phyloP scores from a whole-genome alignment of 2,888 invertebrate genomes.

The Globia sparganii region DNA sequence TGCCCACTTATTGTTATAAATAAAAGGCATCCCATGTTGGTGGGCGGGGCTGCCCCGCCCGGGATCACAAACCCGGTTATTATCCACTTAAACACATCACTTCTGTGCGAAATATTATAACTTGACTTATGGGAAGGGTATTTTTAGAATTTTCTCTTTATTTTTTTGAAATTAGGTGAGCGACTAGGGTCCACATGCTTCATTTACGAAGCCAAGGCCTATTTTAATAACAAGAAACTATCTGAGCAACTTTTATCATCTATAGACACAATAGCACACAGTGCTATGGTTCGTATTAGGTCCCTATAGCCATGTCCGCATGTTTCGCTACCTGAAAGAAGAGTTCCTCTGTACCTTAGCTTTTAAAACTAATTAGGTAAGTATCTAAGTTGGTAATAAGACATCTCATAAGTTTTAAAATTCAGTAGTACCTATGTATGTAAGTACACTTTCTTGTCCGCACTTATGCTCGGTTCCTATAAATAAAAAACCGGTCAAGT shows the following conservation, averaged over 20 bases:
- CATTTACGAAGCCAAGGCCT: background rate
- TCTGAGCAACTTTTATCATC: background rate
- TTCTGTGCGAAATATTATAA: conserved; percentile 84
- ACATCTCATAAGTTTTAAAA: too few species aligned
- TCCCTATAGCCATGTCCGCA: background rate
- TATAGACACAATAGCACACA: background rate
- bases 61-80: conserved; percentile 81
- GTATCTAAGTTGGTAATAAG: too few species aligned
- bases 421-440: too few species aligned
- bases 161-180: conserved; percentile 15
- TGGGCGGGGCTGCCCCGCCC: conserved; percentile 85
- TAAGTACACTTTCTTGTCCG: background rate
- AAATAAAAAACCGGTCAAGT: too few species aligned
- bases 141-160: conserved; percentile 31
- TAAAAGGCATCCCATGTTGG: conserved; percentile 77
- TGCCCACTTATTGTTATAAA: conserved; percentile 67
- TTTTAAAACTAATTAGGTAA: too few species aligned
- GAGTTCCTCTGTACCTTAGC: too few species aligned
- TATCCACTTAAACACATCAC: conserved; percentile 89
- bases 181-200: background rate
- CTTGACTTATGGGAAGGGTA: conserved; percentile 50
- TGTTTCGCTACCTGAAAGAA: too few species aligned
- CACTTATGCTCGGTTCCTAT: background rate
- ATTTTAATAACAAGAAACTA: background rate
- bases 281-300: background rate